Evolutionary conservation across 2,113 vertebrate species (phyloP).

Genomic region (Neotragus pygmaeus): DNA sequence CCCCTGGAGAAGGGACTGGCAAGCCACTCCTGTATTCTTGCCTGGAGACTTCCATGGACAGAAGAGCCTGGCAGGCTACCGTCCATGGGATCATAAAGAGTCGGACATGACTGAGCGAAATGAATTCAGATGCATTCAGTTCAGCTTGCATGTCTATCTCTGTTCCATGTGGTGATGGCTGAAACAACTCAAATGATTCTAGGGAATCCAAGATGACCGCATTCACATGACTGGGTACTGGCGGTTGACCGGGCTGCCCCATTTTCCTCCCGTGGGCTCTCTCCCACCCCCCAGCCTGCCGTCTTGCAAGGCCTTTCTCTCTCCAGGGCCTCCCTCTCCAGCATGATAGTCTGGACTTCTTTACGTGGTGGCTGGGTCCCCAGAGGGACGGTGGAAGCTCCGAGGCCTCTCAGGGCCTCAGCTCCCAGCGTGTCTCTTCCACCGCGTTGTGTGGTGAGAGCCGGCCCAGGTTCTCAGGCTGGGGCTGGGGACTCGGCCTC

Average conservation of each 20-base stretch:
- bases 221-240: fast-evolving
- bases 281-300: not conserved
- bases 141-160: not conserved
- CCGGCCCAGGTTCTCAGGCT: not conserved
- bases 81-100: not conserved
- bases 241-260: not conserved
- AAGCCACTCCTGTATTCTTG: not conserved
- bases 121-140: not conserved
- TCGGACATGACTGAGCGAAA: fast-evolving
- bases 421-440: not conserved
- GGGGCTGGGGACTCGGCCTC: not conserved
- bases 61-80: not conserved
- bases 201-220: not conserved
- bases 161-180: fast-evolving
- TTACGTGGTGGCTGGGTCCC: not conserved
- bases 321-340: not conserved
- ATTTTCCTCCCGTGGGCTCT: not conserved
- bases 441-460: not conserved
- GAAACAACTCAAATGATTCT: not conserved
- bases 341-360: not conserved
- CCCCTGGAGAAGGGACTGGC: not conserved
- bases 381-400: not conserved
- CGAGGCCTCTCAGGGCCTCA: not conserved
- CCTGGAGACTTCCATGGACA: not conserved
- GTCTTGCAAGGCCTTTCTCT: not conserved